Base-by-base conservation (phyloP, 2,888 invertebrate genomes). In the Synergus umbraculus region DNA sequence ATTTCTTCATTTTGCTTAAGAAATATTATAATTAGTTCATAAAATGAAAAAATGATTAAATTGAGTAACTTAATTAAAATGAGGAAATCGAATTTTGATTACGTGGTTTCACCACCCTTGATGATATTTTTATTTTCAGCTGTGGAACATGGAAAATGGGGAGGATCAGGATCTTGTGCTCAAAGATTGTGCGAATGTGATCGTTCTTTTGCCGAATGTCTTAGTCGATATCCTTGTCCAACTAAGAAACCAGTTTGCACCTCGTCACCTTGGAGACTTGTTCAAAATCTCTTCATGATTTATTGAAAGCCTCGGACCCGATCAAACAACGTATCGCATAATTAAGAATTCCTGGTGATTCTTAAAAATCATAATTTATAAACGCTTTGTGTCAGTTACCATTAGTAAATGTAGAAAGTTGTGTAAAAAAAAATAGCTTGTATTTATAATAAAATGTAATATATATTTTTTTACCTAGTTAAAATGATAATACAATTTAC, bases 141-240 rank as follows among this genome's bases (percentile, higher is more conserved):
- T 44, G 88, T 94, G 67, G 94, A 94, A 82, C 94, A 95, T 85
- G 94, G 94, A 5, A 93, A 93, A 85, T 94, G 93, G 92, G 94
- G 94, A 78, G 93, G 93, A 10, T 92, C 93, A 0, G 93, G 94
- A 73, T 94, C 96, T 0, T 97, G 97, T 89, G 95, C 97, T 0
- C 95, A 95, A 9, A 94, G 96, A 58, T 93, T 98, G 37, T 98
- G 98, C 90, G 96, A 97, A 89, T 98, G 97, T 88, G 97, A 98
- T 89, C 93, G 96, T 81, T 93, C 93, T 76, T 94, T 98, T 80
- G 96, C 97, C 0, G 95, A 96, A 92, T 98, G 97, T 87, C 93
- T 97, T n/a, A 93, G 95, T 80, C 93, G 94, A 81, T 96, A 95
- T 90, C 94, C 95, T 0, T 97, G 98, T 88, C 97, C 97, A 0